These are phyloP conservation scores for Macaria liturata DNA, from an alignment of 2,888 invertebrate species.

Conservation along the genomic window DNA sequence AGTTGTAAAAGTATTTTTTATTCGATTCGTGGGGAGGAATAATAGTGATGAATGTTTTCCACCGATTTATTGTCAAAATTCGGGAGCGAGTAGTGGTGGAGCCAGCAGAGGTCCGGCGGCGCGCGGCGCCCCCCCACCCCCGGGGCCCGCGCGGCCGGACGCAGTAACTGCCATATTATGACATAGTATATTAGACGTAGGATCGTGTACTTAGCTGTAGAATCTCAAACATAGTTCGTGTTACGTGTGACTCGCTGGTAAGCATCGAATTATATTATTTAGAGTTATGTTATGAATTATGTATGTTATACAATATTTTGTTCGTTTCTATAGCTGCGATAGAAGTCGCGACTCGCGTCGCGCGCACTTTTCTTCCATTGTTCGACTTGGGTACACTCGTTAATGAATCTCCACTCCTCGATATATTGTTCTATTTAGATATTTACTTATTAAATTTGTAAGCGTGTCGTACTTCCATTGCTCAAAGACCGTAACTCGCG, in stretches of 20 bases:
- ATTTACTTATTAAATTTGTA: conserved; percentile 51
- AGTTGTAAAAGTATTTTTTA: conserved; percentile 11
- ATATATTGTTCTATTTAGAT: conserved; percentile 53
- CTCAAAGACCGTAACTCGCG: conserved; percentile 69
- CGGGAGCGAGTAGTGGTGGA: conserved; percentile 71
- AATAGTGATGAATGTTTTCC: conserved; percentile 57
- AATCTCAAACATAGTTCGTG: conserved; percentile 67
- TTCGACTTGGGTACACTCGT: conserved; percentile 67
- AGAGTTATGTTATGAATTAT: conserved; percentile 57
- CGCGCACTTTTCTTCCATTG: conserved; percentile 55
- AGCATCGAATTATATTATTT: conserved; percentile 70
- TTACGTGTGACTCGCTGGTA: conserved; percentile 72
- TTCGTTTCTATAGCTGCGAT: conserved; percentile 52
- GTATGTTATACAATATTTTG: conserved; percentile 54
- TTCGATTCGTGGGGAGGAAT: conserved; percentile 25
- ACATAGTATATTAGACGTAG: conserved; percentile 70
- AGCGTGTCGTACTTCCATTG: conserved; percentile 63
- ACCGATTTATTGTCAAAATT: conserved; percentile 75
- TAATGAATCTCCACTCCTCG: conserved; percentile 68
- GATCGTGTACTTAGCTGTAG: conserved; percentile 72
- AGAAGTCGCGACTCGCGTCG: conserved; percentile 39
- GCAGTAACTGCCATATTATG: conserved; percentile 83
- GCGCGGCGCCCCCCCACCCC: background rate
- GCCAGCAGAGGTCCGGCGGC: conserved; percentile 20
- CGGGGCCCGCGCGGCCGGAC: conserved; percentile 62